A percentile compares a stretch with the other conserved stretches of the same genome.
phyloP scores from a whole-genome alignment of 2,888 invertebrate genomes.

The Lissonota sp. region DNA sequence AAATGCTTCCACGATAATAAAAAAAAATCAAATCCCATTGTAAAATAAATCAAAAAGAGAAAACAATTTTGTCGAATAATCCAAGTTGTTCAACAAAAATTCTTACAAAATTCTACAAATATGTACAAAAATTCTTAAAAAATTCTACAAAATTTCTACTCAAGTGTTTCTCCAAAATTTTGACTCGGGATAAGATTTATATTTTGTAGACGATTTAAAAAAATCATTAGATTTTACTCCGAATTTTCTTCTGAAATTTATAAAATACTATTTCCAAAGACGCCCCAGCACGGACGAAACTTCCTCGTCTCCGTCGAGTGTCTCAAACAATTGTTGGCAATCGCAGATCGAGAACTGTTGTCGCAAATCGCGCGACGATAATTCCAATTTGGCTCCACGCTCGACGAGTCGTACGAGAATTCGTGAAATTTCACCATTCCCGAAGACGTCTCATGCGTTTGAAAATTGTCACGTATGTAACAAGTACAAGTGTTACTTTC shows the following conservation, averaged over 20 bases:
- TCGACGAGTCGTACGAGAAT: slow-evolving; percentile 44
- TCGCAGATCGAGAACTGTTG: slow-evolving; percentile 68
- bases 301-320: slow-evolving; percentile 48
- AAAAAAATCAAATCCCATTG: no score
- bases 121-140: no score
- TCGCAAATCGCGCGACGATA: slow-evolving; percentile 60
- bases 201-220: no score
- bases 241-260: no score
- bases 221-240: neutral
- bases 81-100: neutral
- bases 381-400: neutral
- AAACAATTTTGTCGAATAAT: neutral
- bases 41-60: no score
- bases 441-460: slow-evolving; percentile 68
- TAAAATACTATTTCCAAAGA: slow-evolving; percentile 2
- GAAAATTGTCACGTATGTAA: slow-evolving; percentile 79
- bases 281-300: slow-evolving; percentile 54
- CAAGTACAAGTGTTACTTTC: slow-evolving; percentile 78
- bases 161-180: no score
- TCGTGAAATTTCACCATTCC: slow-evolving; percentile 55
- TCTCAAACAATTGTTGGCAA: slow-evolving; percentile 56
- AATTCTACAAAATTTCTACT: no score
- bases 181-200: no score
- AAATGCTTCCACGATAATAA: no score
- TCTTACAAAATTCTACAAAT: neutral